A percentile compares a stretch with the other conserved stretches of the same genome.
Conservation (phyloP, 2,888 invertebrate genomes). For the Hoplodrina ambigua region DNA sequence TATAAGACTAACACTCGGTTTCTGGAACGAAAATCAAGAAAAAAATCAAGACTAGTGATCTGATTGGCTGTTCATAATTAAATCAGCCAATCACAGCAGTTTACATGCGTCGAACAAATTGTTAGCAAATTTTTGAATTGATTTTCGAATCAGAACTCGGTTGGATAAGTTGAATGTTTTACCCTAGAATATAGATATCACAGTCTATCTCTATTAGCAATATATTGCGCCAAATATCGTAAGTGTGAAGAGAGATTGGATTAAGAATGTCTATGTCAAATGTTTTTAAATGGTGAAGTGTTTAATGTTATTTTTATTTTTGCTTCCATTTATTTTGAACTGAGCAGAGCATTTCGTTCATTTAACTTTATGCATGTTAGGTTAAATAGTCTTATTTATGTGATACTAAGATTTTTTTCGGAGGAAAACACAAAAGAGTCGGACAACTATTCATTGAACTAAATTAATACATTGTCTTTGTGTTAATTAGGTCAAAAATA, state of each 20-base stretch:
- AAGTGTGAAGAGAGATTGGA: conserved; percentile 51
- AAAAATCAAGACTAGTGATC: background rate
- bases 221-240: conserved; percentile 77
- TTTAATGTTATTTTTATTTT: conserved; percentile 31
- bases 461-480: conserved; percentile 8
- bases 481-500: conserved; percentile 1
- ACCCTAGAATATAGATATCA: conserved; percentile 30
- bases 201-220: conserved; percentile 67
- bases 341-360: conserved; percentile 62
- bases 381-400: conserved; percentile 46
- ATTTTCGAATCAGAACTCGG: background rate
- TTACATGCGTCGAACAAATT: background rate
- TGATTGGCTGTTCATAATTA: background rate
- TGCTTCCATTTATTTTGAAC: conserved; percentile 56
- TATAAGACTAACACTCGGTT: conserved; percentile 4
- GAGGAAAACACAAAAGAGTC: background rate
- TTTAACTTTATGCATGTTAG: conserved; percentile 48
- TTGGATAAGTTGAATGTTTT: conserved; percentile 11
- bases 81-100: background rate
- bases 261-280: conserved; percentile 47
- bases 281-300: conserved; percentile 45
- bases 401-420: conserved; percentile 26
- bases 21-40: background rate
- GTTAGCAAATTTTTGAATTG: background rate
- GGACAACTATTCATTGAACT: background rate